These are phyloP conservation scores for Caenorhabditis wallacei DNA, from an alignment of 2,888 invertebrate genomes.

Conservation along the genomic window DNA sequence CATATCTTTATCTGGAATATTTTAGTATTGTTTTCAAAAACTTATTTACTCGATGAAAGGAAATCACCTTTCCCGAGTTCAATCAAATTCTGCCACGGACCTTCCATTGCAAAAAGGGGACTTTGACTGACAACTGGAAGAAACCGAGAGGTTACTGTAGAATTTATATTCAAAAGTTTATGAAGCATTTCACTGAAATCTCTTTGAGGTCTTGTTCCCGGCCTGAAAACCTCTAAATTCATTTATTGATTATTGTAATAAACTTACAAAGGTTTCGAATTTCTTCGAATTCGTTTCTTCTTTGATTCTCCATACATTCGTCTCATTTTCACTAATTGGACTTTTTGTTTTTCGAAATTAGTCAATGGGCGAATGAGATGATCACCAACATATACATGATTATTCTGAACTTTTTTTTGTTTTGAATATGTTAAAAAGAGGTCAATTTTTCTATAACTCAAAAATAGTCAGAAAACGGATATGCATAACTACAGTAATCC, in stretches of 20 bases:
- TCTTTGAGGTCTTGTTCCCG: slow-evolving; percentile 55
- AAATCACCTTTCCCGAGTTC: slow-evolving; percentile 50
- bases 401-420: slow-evolving; percentile 53
- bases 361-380: slow-evolving; percentile 68
- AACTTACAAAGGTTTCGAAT: slow-evolving; percentile 27
- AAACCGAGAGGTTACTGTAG: slow-evolving; percentile 70
- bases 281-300: slow-evolving; percentile 33
- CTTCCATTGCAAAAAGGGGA: slow-evolving; percentile 71
- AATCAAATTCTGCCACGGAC: slow-evolving; percentile 62
- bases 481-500: too few species aligned
- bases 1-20: slow-evolving; percentile 52
- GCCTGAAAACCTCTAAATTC: slow-evolving; percentile 19
- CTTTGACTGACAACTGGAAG: slow-evolving; percentile 71
- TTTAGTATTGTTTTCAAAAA: background rate
- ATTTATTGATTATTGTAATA: background rate
- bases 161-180: slow-evolving; percentile 70
- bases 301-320: slow-evolving; percentile 56
- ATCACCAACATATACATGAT: slow-evolving; percentile 72
- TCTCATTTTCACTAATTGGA: slow-evolving; percentile 65
- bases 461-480: too few species aligned
- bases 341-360: slow-evolving; percentile 69
- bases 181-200: slow-evolving; percentile 71
- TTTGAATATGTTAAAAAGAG: too few species aligned
- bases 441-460: too few species aligned
- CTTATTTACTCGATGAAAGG: slow-evolving; percentile 17